Conservation (phyloP, 2,113 vertebrate genomes). For the Ranitomeya imitator region DNA sequence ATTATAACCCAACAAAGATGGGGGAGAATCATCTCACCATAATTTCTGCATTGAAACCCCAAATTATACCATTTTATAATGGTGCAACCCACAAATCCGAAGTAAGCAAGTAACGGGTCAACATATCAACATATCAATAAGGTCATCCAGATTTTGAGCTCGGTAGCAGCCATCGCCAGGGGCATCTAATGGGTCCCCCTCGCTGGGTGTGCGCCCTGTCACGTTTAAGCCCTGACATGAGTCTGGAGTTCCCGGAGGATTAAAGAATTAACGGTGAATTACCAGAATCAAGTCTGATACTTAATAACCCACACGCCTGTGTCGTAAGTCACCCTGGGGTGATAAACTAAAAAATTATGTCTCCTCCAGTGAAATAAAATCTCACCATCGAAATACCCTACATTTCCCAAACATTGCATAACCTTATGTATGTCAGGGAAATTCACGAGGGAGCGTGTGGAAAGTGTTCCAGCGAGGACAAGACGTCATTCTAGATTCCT, state of each 20-base stretch:
- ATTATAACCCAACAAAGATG: neutral
- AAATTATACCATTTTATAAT: too few relatives aligned
- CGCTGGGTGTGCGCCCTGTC: neutral
- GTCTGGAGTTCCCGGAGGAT: neutral
- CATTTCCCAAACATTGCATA: neutral
- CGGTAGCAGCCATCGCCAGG: neutral
- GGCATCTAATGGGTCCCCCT: neutral
- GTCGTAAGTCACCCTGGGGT: neutral
- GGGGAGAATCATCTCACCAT: too few relatives aligned
- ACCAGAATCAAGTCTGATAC: neutral
- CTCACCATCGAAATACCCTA: neutral
- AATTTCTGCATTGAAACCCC: too few relatives aligned
- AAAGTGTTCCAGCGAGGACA: neutral
- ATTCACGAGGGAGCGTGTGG: neutral
- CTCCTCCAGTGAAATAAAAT: neutral
- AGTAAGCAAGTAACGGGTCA: neutral
- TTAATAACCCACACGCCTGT: neutral
- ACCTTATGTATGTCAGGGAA: neutral
- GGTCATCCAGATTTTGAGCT: neutral
- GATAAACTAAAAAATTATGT: neutral
- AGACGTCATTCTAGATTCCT: neutral
- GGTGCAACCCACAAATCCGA: too few relatives aligned
- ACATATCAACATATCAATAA: neutral
- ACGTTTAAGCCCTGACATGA: slow-evolving; percentile 4
- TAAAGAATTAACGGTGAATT: neutral